A percentile compares a stretch with the other conserved stretches of the same genome.
These are phyloP conservation scores for Nomada ferruginata DNA, from an alignment of 2,888 invertebrate species.

Conservation along the genomic window DNA sequence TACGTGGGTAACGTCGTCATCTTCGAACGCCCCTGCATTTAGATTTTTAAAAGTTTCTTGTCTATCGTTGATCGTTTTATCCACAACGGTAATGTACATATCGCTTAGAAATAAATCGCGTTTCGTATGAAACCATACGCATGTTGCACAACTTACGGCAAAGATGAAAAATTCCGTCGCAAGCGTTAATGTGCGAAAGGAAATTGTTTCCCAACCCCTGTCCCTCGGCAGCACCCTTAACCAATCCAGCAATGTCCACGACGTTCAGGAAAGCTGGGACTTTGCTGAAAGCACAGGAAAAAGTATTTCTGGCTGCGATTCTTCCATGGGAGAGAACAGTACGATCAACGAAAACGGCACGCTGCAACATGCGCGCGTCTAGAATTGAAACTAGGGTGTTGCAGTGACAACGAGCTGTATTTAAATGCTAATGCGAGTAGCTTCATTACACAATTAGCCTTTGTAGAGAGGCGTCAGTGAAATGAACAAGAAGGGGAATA, in stretches of 20 bases:
- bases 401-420: constrained; percentile 74
- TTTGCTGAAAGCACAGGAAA: constrained; percentile 89
- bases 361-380: constrained; percentile 39
- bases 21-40: constrained; percentile 95
- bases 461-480: constrained; percentile 70
- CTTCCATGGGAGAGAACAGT: constrained; percentile 14
- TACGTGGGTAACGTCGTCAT: constrained; percentile 98
- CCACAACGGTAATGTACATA: no score
- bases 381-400: constrained; percentile 59
- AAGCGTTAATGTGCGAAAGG: constrained; percentile 98
- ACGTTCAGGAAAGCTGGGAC: constrained; percentile 99
- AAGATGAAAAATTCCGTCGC: constrained; percentile 98
- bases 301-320: not conserved
- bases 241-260: constrained; percentile 99
- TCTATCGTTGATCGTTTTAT: no score
- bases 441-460: constrained; percentile 83
- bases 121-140: not conserved
- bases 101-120: no score
- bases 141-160: constrained; percentile 89
- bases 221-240: constrained; percentile 98
- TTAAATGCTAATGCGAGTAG: constrained; percentile 81
- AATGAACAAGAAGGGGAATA: constrained; percentile 57
- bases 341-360: constrained; percentile 15
- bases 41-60: constrained; percentile 15
- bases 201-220: constrained; percentile 99